Conservation (phyloP, 2,797 vertebrate genomes). For the Malurus splendens region DNA sequence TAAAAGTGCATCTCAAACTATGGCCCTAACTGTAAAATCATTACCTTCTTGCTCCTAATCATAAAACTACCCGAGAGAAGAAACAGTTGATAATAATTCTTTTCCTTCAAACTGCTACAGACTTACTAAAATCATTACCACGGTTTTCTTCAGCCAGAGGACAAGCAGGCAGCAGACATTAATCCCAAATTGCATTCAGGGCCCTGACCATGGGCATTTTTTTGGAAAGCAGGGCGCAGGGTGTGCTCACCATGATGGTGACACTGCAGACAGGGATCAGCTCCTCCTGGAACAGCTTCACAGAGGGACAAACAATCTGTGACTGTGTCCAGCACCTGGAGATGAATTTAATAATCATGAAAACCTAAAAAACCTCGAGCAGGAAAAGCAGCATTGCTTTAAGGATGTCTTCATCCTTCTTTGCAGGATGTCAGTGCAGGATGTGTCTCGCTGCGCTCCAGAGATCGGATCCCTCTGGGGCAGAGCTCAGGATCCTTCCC, state of each 20-base stretch:
- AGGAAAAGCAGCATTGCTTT: neutral
- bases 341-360: neutral
- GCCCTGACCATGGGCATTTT: neutral
- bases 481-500: neutral
- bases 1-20: neutral
- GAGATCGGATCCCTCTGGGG: neutral
- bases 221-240: neutral
- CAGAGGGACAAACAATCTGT: neutral
- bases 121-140: neutral
- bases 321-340: neutral
- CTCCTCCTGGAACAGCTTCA: neutral
- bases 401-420: neutral
- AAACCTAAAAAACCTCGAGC: neutral
- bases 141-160: neutral
- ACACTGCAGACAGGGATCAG: neutral
- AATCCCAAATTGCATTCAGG: neutral
- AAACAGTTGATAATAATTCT: neutral
- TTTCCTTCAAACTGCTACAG: neutral
- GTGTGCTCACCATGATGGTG: neutral
- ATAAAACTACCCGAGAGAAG: neutral
- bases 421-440: rapidly evolving
- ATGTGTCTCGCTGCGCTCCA: rapidly evolving
- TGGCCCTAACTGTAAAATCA: neutral
- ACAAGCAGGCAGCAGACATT: neutral
- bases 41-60: neutral